These are phyloP conservation scores for Drosophila silvestris DNA, from an alignment of 2,888 invertebrate genomes.

Conservation along the genomic window DNA sequence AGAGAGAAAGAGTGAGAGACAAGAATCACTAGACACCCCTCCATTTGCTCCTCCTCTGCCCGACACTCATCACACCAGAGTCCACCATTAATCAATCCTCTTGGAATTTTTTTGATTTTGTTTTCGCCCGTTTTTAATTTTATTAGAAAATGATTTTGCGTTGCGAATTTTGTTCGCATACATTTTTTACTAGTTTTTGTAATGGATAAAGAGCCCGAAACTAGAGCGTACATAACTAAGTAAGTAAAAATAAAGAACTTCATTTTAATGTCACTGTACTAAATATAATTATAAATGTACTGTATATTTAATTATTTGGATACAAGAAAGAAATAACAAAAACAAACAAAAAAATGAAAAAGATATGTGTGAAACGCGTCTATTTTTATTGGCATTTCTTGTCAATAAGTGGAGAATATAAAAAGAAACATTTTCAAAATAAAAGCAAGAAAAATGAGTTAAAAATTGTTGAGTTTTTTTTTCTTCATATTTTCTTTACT, in stretches of 20 bases:
- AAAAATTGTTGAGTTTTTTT: neutral
- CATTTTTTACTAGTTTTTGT: constrained; percentile 82
- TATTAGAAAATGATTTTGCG: constrained; percentile 72
- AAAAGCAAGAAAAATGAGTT: constrained; percentile 31
- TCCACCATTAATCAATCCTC: constrained; percentile 14
- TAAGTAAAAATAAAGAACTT: constrained; percentile 59
- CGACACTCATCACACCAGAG: neutral
- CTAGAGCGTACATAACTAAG: constrained; percentile 76
- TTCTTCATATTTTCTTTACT: constrained; percentile 24
- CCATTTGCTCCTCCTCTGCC: constrained; percentile 58
- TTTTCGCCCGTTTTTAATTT: constrained; percentile 32
- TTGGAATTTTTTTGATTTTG: constrained; percentile 31
- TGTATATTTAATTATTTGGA: constrained; percentile 80
- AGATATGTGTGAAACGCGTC: constrained; percentile 35
- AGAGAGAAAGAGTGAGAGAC: constrained; percentile 19
- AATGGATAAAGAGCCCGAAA: constrained; percentile 64
- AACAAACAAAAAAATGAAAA: constrained; percentile 42
- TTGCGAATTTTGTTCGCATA: constrained; percentile 61
- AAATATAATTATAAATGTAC: constrained; percentile 79
- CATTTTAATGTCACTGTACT: constrained; percentile 77
- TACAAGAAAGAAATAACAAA: constrained; percentile 56
- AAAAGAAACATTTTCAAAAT: constrained; percentile 42
- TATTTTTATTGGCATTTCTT: constrained; percentile 58
- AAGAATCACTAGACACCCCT: constrained; percentile 4
- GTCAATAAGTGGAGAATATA: constrained; percentile 53